Evolutionary conservation across 2,797 vertebrate species (phyloP), one percentile per base, ranked within the genome.

Genomic region (Neosalanx taihuensis): DNA sequence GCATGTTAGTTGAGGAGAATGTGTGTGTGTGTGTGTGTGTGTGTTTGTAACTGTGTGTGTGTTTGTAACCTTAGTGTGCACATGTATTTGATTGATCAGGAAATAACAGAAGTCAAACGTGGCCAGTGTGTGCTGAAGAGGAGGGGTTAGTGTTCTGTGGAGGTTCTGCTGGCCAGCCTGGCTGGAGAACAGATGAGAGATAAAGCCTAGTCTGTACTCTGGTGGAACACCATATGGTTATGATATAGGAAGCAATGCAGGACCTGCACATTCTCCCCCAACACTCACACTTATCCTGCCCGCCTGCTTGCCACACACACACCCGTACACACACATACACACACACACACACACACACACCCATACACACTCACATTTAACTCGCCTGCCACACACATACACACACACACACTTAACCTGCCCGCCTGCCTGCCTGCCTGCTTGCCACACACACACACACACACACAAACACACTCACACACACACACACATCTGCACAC

Each of bases 211-310:
- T 58, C 7, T 57, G n/a, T 69, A 31, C 20, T 69, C 51, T 30
- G 31, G 33, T 13, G n/a, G 51, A 53, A 17, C 5, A 37, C 62
- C 67, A 59, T 69, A 17, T 59, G 53, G 31, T 23, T 69, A 20
- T 58, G 51, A 69, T 59, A 57, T 35, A 69, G 17, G 31, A 26
- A 29, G 26, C 35, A 53, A 58, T 58, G 53, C 67, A 58, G 31
- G 31, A 23, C 30, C 49, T 30, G 49, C 17, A 35, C 18, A 15
- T 33, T 35, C 7, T 57, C 29, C 30, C 67, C 53, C 53, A 69
- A 15, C 29, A 69, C 67, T 58, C 51, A n/a, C 67, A 67, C 30
- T 56, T 30, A 37, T 58, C 29, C 20, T 69, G 3, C 30, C 23
- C 18, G 7, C 53, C 53, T n/a, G 6, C 3, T 12, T 10, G 10